These are phyloP conservation scores for Apodemia duryi DNA, from an alignment of 2,888 invertebrate genomes.

Conservation along the genomic window DNA sequence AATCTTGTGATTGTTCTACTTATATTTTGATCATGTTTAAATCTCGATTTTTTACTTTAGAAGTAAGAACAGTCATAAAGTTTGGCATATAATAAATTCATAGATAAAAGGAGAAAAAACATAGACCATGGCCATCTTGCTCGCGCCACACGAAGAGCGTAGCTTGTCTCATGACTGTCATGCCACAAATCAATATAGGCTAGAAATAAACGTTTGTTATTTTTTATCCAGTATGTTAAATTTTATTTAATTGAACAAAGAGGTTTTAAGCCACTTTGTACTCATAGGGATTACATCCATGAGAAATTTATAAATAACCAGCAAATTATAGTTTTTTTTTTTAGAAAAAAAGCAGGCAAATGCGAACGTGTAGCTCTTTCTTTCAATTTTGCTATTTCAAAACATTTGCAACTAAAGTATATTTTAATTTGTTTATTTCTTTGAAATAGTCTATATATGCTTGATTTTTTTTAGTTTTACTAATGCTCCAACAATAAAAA, in stretches of 20 bases:
- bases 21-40: not conserved
- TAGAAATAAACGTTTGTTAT: not conserved
- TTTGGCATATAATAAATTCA: conserved; percentile 40
- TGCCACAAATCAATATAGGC: conserved; percentile 28
- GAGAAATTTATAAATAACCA: no score
- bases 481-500: not conserved
- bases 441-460: no score
- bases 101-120: conserved; percentile 52
- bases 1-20: not conserved
- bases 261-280: no score
- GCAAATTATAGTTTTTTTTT: no score
- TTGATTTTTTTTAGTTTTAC: no score
- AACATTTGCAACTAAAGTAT: not conserved
- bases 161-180: conserved; percentile 54
- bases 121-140: conserved; percentile 75
- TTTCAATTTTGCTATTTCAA: not conserved
- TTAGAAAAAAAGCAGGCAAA: no score
- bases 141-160: conserved; percentile 58
- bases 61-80: not conserved
- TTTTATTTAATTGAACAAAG: not conserved
- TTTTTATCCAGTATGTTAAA: not conserved
- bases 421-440: not conserved
- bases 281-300: not conserved
- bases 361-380: not conserved
- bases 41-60: not conserved